Evolutionary conservation across 2,113 vertebrate genomes (phyloP).

Genomic region (Catharus minimus): DNA sequence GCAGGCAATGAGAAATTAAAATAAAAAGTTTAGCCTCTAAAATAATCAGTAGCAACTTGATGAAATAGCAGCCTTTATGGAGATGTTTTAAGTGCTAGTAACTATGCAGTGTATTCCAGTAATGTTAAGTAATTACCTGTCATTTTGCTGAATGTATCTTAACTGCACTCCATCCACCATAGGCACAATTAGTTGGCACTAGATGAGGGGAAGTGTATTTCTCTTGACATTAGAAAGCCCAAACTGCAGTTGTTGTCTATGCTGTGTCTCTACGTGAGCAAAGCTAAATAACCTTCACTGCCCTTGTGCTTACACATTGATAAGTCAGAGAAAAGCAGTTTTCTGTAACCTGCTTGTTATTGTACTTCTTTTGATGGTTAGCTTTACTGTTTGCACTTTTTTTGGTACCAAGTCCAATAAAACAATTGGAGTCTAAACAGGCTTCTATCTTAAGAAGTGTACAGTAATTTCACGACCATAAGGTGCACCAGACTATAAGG

Average conservation of each 20-base stretch:
- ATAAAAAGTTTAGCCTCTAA: neutral
- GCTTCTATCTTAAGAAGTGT: conserved; percentile 50
- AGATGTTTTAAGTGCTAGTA: neutral
- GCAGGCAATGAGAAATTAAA: neutral
- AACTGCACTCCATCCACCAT: neutral
- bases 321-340: conserved; percentile 40
- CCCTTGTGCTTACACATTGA: neutral
- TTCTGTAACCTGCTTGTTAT: neutral
- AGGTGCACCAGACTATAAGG: no score
- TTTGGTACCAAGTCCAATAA: conserved; percentile 43
- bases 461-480: no score
- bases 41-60: neutral
- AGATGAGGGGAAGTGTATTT: neutral
- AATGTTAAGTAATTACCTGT: neutral
- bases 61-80: neutral
- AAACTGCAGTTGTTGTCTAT: neutral
- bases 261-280: neutral
- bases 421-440: conserved; percentile 15
- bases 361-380: neutral
- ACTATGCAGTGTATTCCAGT: neutral
- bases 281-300: neutral
- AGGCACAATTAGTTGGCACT: neutral
- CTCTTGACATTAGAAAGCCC: neutral
- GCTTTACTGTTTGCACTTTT: conserved; percentile 24
- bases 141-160: neutral